Percentiles rank a stretch among this genome's conserved stretches.
Conservation (phyloP, 2,888 invertebrate species). For the Hirtodrosophila trivittata region DNA sequence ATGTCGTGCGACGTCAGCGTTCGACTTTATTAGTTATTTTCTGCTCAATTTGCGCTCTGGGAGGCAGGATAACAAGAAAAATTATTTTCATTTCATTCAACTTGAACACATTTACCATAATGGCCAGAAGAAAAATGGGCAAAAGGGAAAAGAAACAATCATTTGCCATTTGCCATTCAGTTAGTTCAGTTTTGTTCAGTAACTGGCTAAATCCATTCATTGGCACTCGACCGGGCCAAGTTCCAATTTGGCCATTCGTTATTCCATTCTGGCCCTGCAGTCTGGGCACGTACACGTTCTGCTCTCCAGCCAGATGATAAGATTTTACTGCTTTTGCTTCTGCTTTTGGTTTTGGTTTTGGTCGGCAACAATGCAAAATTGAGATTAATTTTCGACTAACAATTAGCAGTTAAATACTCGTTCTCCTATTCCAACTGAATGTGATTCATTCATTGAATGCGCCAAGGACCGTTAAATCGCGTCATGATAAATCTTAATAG, state of each 20-base stretch:
- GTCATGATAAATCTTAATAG: too few species aligned
- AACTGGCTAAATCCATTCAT: slow-evolving; percentile 49
- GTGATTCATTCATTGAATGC: slow-evolving; percentile 2
- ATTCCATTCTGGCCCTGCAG: slow-evolving; percentile 34
- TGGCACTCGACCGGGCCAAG: slow-evolving; percentile 44
- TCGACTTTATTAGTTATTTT: slow-evolving; percentile 82
- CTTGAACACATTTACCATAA: slow-evolving; percentile 74
- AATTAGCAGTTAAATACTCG: too few species aligned
- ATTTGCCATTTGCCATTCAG: slow-evolving; percentile 8
- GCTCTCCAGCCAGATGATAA: slow-evolving; percentile 18
- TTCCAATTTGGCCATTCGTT: slow-evolving; percentile 37
- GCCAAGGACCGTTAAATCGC: too few species aligned
- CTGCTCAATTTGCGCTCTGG: slow-evolving; percentile 81
- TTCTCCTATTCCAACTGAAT: background rate
- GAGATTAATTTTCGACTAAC: too few species aligned
- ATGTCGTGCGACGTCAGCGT: slow-evolving; percentile 62
- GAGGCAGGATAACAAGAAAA: slow-evolving; percentile 80
- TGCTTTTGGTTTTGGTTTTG: too few species aligned
- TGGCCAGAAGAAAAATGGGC: slow-evolving; percentile 37
- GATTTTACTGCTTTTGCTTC: background rate
- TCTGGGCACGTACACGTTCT: slow-evolving; percentile 51
- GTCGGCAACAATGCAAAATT: background rate
- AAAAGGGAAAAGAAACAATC: slow-evolving; percentile 14
- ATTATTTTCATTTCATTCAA: slow-evolving; percentile 80
- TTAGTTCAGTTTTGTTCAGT: slow-evolving; percentile 6